These are phyloP conservation scores for Erythrocercus mccallii DNA, from an alignment of 2,113 vertebrate species.

Conservation along the genomic window DNA sequence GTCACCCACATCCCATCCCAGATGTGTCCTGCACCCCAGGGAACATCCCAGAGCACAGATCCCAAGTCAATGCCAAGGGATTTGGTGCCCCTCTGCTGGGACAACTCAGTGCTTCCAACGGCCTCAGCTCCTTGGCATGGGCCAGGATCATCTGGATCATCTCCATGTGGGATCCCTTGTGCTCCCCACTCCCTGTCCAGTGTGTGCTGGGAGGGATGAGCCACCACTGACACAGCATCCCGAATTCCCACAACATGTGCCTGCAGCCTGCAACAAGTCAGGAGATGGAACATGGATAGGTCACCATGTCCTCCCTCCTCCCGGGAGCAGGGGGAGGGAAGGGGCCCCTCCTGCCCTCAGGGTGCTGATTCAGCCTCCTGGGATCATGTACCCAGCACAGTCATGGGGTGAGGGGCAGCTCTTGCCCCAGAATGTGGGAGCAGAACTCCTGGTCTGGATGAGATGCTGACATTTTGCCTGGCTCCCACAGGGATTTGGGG, in stretches of 20 bases:
- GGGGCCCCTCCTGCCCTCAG: not conserved
- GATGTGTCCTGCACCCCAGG: not conserved
- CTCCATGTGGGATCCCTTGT: accelerated
- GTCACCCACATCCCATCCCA: not conserved
- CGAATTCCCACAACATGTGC: not conserved
- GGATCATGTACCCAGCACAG: not conserved
- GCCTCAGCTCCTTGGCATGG: accelerated
- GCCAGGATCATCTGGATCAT: accelerated
- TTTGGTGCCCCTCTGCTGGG: not conserved
- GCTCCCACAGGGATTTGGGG: not conserved
- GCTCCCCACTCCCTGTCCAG: not conserved
- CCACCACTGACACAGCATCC: not conserved
- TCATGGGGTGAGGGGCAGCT: not conserved
- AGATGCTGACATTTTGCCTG: not conserved
- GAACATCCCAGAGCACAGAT: accelerated
- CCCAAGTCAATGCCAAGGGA: accelerated
- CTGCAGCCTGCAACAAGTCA: not conserved
- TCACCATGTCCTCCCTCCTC: not conserved
- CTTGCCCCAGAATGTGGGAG: not conserved
- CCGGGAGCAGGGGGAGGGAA: not conserved
- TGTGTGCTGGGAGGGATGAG: not conserved
- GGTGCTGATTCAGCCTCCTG: not conserved
- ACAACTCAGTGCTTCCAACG: accelerated
- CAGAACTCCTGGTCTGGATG: accelerated
- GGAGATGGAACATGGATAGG: not conserved